Base-by-base conservation (phyloP, 1,140 invertebrate genomes). In the Platyura marginata region DNA sequence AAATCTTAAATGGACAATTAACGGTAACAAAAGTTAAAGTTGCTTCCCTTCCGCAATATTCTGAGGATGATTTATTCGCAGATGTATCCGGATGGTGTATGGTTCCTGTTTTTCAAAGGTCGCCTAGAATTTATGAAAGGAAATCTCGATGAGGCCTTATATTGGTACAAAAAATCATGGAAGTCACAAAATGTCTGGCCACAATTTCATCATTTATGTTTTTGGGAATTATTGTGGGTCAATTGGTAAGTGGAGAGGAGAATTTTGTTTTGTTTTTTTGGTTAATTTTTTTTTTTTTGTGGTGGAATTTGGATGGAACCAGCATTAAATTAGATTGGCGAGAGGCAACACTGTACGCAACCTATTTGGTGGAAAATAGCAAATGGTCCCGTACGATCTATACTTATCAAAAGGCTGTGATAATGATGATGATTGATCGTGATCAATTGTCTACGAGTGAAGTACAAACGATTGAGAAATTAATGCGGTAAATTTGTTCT, bases 191-290 rank as follows among this genome's bases (percentile, higher is more conserved):
- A 76, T 46, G 66, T 83, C 8, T 97, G 92, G 87, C 75, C 79
- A 3, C 91, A 96, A 55, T 93, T 96, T 59, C 89, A 94, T 63
- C 89, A 95, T 59, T 57, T 96, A 0, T 93, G 89, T 57, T 94
- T 79, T 59, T 97, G 92, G 93, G 92, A 97, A 62, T 65, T 95
- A 19, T 76, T 92, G 67, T 96, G 90, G 89, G 75, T 83, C 8
- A 72, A 89, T 54, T 75, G 77, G 78, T 82, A 61, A 63, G 64
- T 64, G n/a, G n/a, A n/a, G n/a, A n/a, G n/a, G n/a, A n/a, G n/a
- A n/a, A n/a, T n/a, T n/a, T n/a, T n/a, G n/a, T n/a, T n/a, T n/a
- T n/a, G n/a, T n/a, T n/a, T n/a, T n/a, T n/a, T n/a, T n/a, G n/a
- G n/a, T n/a, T n/a, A n/a, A n/a, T n/a, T n/a, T n/a, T n/a, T n/a